These are phyloP conservation scores for Drosophila fuyamai DNA, from an alignment of 1,140 invertebrate genomes.

Conservation along the genomic window DNA sequence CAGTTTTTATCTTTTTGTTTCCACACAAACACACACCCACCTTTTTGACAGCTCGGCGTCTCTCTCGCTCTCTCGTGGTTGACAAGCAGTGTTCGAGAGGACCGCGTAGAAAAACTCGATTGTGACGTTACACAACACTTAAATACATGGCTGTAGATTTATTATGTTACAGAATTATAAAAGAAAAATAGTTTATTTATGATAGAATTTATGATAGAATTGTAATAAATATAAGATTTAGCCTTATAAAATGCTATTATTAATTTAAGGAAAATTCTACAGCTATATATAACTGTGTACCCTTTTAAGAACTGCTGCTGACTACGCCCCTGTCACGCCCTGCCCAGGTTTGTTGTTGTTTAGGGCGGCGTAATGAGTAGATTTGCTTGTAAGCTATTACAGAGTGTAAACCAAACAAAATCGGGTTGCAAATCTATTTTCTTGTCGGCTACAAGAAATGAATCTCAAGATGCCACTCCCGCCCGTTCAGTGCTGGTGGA, in stretches of 20 bases:
- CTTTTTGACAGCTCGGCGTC: slow-evolving; percentile 45
- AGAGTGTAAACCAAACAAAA: slow-evolving; percentile 10
- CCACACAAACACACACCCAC: slow-evolving; percentile 64
- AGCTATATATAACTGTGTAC: too few species aligned
- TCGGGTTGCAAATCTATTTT: slow-evolving; percentile 16
- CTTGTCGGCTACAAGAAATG: slow-evolving; percentile 11
- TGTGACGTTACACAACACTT: slow-evolving; percentile 42
- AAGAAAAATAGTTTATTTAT: too few species aligned
- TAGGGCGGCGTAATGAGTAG: slow-evolving; percentile 46
- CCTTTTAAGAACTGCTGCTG: background rate
- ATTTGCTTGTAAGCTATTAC: slow-evolving; percentile 47
- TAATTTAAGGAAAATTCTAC: too few species aligned
- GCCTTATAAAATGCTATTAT: too few species aligned
- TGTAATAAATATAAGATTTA: too few species aligned
- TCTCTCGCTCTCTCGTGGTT: slow-evolving; percentile 28
- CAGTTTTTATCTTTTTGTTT: slow-evolving; percentile 57
- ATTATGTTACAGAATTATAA: too few species aligned
- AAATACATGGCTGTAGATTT: background rate
- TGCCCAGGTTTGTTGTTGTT: slow-evolving; percentile 9
- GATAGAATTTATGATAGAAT: too few species aligned
- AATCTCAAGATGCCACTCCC: background rate
- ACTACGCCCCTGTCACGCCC: background rate
- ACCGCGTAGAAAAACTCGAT: background rate
- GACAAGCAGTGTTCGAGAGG: slow-evolving; percentile 51
- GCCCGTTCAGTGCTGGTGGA: slow-evolving; percentile 63